Percentiles rank a stretch among this genome's conserved stretches.
These are phyloP conservation scores for Fregetta grallaria DNA, from an alignment of 2,113 vertebrate species.

Conservation along the genomic window DNA sequence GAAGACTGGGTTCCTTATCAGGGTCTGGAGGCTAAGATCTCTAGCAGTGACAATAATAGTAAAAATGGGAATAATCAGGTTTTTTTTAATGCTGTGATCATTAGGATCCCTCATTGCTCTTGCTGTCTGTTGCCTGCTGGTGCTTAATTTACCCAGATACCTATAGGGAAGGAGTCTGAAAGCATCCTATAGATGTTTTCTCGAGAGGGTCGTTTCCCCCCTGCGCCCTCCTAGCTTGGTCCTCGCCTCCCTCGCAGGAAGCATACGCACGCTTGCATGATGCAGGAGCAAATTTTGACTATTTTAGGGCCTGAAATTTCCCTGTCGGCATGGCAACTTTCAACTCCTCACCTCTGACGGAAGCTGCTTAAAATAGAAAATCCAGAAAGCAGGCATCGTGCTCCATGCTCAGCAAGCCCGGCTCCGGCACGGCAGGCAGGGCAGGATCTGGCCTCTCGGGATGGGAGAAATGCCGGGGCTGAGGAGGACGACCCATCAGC, in stretches of 20 bases:
- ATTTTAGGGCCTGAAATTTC: constrained; percentile 76
- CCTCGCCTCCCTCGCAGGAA: constrained; percentile 25
- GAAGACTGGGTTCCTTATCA: not conserved
- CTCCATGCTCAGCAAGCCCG: not conserved
- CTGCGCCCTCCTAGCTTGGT: not conserved
- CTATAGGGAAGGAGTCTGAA: not conserved
- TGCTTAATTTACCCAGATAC: not conserved
- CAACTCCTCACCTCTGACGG: constrained; percentile 62
- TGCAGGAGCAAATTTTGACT: constrained; percentile 57
- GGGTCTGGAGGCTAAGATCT: not conserved
- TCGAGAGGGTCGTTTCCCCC: not conserved
- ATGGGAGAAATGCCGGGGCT: not conserved
- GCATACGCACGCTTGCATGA: constrained; percentile 14
- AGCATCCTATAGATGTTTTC: not conserved
- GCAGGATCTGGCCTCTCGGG: not conserved
- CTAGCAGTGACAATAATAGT: not conserved
- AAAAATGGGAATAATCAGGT: not conserved
- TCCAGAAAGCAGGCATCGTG: not conserved
- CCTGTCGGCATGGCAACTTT: constrained; percentile 76
- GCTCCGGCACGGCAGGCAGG: not conserved
- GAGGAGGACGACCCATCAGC: not conserved
- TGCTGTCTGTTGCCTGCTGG: not conserved
- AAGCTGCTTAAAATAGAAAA: constrained; percentile 49
- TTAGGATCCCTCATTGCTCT: not conserved
- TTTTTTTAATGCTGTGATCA: not conserved